Base-by-base conservation (phyloP, 2,888 invertebrate genomes). In the Sicus ferrugineus region DNA sequence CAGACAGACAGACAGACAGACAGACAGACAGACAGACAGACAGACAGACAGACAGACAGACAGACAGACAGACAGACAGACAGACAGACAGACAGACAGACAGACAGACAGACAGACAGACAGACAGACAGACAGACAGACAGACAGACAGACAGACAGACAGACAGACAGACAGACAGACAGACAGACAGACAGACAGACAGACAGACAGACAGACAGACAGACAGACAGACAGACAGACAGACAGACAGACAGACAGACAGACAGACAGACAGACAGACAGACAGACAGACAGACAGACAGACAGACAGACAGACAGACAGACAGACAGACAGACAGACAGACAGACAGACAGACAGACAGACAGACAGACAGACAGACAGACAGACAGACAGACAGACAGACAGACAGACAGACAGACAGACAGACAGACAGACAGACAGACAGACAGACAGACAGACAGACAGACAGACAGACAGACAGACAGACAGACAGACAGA, bases 1-100 rank as follows among this genome's bases (percentile, higher is more conserved):
- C 52, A 52, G 52, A 52, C 52, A 52, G 52, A 52, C 52, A 52
- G 52, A 52, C 52, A 52, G 52, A 52, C 52, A 52, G 52, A 52
- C 52, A 52, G 52, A 52, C 52, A 52, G 52, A 52, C 52, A 52
- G 52, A 52, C 52, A 52, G 52, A 52, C 52, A 52, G 52, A 52
- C 52, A 52, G 52, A 52, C 52, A 52, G 52, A 52, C 52, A 52
- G 52, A 52, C 52, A 52, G 52, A 52, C 52, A 52, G 52, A 52
- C 52, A 52, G 52, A 52, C 52, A 52, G 52, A 52, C 52, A 52
- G 52, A 52, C 52, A 52, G 52, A 52, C 52, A 52, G 52, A 52
- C 52, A 52, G 52, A 52, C 52, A 52, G 52, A 52, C 52, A 52
- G 52, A 52, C 52, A 52, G 52, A 52, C 52, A 52, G 52, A 52